Evolutionary conservation across 1,140 invertebrate genomes (phyloP).

Genomic region (Whitmania pigra): DNA sequence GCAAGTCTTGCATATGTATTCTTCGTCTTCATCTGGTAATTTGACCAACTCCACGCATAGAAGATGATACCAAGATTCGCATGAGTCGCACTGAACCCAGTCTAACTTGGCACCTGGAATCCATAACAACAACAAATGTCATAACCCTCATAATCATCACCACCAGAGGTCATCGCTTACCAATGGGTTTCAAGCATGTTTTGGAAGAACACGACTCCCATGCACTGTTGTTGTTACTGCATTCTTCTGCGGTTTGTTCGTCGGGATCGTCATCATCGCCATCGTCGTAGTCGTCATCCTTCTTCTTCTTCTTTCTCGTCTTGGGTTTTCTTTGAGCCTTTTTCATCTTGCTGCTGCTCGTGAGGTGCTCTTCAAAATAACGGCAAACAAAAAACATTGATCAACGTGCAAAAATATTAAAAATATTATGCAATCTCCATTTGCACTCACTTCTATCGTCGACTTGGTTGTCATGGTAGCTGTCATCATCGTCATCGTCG

Average conservation of each 20-base stretch:
- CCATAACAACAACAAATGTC: too few relatives aligned
- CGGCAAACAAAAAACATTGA: too few relatives aligned
- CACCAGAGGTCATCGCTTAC: too few relatives aligned
- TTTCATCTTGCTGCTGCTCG: background rate
- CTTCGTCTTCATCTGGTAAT: conserved; percentile 57
- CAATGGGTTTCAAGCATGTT: too few relatives aligned
- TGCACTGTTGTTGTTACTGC: too few relatives aligned
- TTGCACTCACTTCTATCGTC: too few relatives aligned
- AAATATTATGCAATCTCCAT: too few relatives aligned
- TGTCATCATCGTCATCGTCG: conserved; percentile 9
- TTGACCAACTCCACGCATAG: conserved; percentile 78
- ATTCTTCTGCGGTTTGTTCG: background rate
- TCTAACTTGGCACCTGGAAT: conserved; percentile 64
- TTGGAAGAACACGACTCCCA: too few relatives aligned
- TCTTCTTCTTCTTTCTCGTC: background rate
- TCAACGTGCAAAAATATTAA: too few relatives aligned
- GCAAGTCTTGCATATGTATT: background rate
- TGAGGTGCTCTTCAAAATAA: too few relatives aligned
- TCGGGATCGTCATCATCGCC: background rate
- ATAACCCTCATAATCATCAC: too few relatives aligned
- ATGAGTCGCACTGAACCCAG: conserved; percentile 93
- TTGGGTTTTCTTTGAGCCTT: background rate
- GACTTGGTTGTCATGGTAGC: too few relatives aligned
- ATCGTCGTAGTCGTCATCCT: background rate
- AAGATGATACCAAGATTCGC: conserved; percentile 91